phyloP scores from a whole-genome alignment of 2,113 vertebrate genomes.

The Entosphenus tridentatus region DNA sequence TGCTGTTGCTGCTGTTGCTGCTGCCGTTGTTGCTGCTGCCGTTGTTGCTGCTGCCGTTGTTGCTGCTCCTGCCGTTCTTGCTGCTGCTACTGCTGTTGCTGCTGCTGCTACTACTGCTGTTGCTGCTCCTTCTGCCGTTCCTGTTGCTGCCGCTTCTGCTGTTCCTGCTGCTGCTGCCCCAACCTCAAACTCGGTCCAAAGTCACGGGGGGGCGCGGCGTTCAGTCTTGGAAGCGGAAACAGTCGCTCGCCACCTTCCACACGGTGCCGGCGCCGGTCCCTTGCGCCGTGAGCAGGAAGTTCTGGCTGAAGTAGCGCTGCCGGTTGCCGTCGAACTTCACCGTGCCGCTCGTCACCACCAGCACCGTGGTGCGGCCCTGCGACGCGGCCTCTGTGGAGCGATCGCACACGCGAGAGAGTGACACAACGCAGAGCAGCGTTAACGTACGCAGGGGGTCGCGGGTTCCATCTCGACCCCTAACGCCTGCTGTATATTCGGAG shows the following conservation, averaged over 20 bases:
- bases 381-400: constrained; percentile 56
- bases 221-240: constrained; percentile 92
- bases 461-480: too few relatives aligned
- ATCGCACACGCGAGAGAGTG: constrained; percentile 10
- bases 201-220: constrained; percentile 15
- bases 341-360: constrained; percentile 59
- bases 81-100: too few relatives aligned
- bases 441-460: too few relatives aligned
- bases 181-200: background rate
- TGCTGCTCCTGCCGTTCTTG: too few relatives aligned
- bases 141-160: too few relatives aligned
- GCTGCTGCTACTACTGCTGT: too few relatives aligned
- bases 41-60: too few relatives aligned
- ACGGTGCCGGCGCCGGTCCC: constrained; percentile 55
- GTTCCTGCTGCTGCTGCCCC: too few relatives aligned
- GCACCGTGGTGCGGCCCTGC: constrained; percentile 66
- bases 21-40: too few relatives aligned
- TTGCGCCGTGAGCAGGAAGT: constrained; percentile 67
- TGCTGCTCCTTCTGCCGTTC: too few relatives aligned
- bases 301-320: constrained; percentile 79
- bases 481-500: too few relatives aligned
- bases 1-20: too few relatives aligned
- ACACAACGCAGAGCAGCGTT: constrained; percentile 8
- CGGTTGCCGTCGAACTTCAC: constrained; percentile 95
- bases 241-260: constrained; percentile 92